Evolutionary conservation across 2,113 vertebrate species (phyloP), one percentile per base, ranked within the genome.

Genomic region (Malaclemys terrapin): DNA sequence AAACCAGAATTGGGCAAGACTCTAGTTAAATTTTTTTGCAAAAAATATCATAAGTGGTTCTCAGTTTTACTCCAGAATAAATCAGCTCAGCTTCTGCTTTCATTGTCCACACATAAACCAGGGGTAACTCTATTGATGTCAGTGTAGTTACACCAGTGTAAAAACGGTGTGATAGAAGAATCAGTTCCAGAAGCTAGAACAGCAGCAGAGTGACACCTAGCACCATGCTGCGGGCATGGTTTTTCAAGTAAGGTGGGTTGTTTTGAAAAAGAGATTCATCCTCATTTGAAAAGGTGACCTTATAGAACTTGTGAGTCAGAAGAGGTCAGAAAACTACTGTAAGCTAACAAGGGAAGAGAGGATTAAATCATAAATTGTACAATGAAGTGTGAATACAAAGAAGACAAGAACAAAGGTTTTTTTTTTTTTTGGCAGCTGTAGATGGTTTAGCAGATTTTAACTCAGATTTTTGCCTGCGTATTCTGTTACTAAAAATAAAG

Each of bases 321-420:
- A 38, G 38, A 95, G 10, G 6, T 87, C 50, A 95, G 59, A 94
- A 96, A 96, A 35, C 47, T 82, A 4, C 27, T 81, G 35, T 53
- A 69, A 84, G n/a, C 45, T 84, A 82, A 82, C 17, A 94, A 87
- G 2, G 65, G 1, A n/a, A 84, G 45, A 87, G 45, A 87, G 53
- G 2, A 27, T 29, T 80, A 89, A 88, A 47, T 85, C 49, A 35
- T 56, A 10, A 12, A 24, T 82, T 2, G 1, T 89, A 91, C 6
- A 80, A 54, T 29, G 20, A 93, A 91, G 13, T 69, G 10, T 47
- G n/a, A 93, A 50, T 13, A 52, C 20, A 1, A 54, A 89, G 45
- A 93, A 4, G 10, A 14, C 87, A 69, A 94, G 16, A 75, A 29
- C 3, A 81, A 94, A 92, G 69, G 24, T 52, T 2, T 62, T 56